Percentiles rank a stretch among this genome's conserved stretches.
Evolutionary conservation across 2,113 vertebrate species (phyloP).

Genomic region (Gymnobelideus leadbeateri): DNA sequence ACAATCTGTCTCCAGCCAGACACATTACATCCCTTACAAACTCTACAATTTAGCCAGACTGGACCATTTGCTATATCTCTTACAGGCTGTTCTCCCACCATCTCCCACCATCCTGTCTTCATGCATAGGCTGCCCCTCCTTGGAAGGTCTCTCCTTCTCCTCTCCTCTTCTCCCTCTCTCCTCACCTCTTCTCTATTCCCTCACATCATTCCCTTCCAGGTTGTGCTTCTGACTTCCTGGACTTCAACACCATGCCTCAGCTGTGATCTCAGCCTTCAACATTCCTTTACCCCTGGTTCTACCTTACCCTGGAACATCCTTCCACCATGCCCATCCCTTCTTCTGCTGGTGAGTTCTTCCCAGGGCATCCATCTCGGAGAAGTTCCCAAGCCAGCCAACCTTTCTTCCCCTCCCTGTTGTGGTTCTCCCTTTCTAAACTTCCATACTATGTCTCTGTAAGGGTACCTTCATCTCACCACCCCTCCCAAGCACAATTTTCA

Average conservation of each 20-base stretch:
- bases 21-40: too few relatives aligned
- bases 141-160: too few relatives aligned
- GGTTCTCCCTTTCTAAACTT: not conserved
- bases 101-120: too few relatives aligned
- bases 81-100: too few relatives aligned
- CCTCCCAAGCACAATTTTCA: not conserved
- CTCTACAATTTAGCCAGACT: too few relatives aligned
- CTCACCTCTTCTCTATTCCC: too few relatives aligned
- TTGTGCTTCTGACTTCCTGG: not conserved
- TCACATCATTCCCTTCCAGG: not conserved
- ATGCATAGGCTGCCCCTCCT: too few relatives aligned
- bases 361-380: not conserved
- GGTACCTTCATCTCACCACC: not conserved
- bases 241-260: not conserved
- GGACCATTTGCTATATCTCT: too few relatives aligned
- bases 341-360: not conserved
- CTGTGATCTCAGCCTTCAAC: not conserved
- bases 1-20: too few relatives aligned
- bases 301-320: not conserved
- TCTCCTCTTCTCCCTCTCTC: too few relatives aligned
- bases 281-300: not conserved
- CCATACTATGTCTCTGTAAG: not conserved
- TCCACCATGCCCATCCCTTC: not conserved
- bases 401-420: not conserved
- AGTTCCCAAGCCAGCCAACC: not conserved